These are phyloP conservation scores for Himalopsyche anomala DNA, from an alignment of 2,888 invertebrate species.

Conservation along the genomic window DNA sequence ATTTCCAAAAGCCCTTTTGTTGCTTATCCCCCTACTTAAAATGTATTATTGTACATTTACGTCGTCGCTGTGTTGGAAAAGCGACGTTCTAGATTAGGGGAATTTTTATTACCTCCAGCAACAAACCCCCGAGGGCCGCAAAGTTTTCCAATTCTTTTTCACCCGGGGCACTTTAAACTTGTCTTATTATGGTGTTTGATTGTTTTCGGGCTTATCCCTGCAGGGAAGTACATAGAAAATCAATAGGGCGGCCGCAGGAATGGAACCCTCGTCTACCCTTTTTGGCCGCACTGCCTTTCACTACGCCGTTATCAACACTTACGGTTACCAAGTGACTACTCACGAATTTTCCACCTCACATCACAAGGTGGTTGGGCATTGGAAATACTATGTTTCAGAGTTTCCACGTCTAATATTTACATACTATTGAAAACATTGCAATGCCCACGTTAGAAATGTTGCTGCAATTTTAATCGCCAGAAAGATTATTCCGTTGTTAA, in stretches of 20 bases:
- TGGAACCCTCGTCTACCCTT: constrained; percentile 34
- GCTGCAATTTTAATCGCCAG: too few species aligned
- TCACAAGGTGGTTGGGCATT: background rate
- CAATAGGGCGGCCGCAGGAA: constrained; percentile 5
- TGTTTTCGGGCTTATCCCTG: constrained; percentile 19
- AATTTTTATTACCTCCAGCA: background rate
- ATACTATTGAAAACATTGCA: background rate
- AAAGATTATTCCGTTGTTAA: too few species aligned
- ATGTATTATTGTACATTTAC: constrained; percentile 3
- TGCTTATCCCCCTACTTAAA: background rate
- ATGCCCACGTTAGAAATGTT: background rate
- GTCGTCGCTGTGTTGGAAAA: background rate
- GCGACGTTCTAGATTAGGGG: background rate
- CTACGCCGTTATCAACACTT: constrained; percentile 2
- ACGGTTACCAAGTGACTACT: constrained; percentile 5
- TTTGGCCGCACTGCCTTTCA: constrained; percentile 4
- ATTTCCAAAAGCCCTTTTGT: background rate
- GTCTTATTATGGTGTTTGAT: constrained; percentile 30
- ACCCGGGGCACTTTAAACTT: constrained; percentile 22
- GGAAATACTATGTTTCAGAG: background rate
- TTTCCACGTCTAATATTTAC: constrained; percentile 20
- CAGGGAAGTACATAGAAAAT: background rate
- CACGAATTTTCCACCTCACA: constrained; percentile 9
- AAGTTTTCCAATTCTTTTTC: constrained; percentile 21
- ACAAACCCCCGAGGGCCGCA: background rate